Percentiles rank a stretch among this genome's conserved stretches.
Conservation (phyloP, 1,140 invertebrate genomes). For the Trigoniulus corallinus region DNA sequence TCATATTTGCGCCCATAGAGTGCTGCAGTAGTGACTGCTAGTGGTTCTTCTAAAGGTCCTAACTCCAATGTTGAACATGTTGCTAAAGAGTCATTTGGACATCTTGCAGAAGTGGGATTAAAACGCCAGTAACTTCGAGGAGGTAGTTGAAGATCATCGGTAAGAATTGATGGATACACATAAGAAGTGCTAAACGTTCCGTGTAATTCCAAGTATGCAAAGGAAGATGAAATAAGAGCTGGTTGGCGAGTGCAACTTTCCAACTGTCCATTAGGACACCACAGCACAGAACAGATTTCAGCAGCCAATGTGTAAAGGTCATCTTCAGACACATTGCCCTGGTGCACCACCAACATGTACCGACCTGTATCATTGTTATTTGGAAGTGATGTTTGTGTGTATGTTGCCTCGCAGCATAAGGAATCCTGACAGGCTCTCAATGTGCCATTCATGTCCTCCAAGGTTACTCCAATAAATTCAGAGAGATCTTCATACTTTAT, state of each 20-base stretch:
- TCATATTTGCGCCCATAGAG: no score
- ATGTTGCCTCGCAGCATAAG: not conserved
- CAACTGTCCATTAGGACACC: not conserved
- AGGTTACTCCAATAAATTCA: not conserved
- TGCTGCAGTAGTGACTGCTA: no score
- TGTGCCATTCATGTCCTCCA: not conserved
- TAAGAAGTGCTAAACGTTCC: not conserved
- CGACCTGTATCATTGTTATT: not conserved
- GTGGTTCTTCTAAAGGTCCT: no score
- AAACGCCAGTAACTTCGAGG: not conserved
- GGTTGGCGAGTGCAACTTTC: not conserved
- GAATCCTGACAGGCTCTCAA: not conserved
- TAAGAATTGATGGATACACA: not conserved
- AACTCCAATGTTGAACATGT: no score
- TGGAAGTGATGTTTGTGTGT: not conserved
- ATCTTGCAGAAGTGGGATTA: no score
- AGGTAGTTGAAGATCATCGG: not conserved
- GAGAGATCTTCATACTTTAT: not conserved
- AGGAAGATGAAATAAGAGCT: not conserved
- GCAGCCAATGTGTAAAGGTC: not conserved
- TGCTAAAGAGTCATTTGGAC: no score
- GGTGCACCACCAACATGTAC: not conserved
- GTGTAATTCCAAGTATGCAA: not conserved
- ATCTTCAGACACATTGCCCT: not conserved
- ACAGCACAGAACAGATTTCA: not conserved